Evolutionary conservation across 2,797 vertebrate species (phyloP), one percentile per base, ranked within the genome.

Genomic region (Ctenopoma kingsleyae): DNA sequence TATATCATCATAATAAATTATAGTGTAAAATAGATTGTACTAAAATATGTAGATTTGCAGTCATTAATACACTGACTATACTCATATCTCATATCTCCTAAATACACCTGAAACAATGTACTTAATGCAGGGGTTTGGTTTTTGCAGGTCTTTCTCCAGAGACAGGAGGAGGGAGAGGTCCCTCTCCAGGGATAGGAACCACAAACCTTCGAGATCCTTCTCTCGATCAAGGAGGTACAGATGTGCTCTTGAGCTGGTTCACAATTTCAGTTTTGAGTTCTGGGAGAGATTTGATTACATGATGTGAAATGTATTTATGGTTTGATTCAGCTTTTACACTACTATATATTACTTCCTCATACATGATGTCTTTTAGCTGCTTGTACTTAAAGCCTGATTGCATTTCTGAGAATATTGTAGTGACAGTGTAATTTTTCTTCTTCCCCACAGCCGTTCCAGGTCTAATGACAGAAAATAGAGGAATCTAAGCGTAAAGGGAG

Each of bases 81-180:
- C 25, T 1, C 10, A 35, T 35, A 35, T 23, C 13, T 35, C 2
- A 6, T 11, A 23, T 41, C 2, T 8, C 1, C 30, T 32, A 32
- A 20, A 1, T 32, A 32, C 3, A 3, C 30, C 30, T 32, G 10
- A 36, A 63, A 43, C 15, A 6, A 16, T 11, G 10, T 36, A 36
- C 35, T 17, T 41, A 55, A 49, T 51, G 55, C 19, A 52, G 5
- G 74, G 36, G 13, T 63, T 62, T 76, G 32, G 10, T 6, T 58
- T 68, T 70, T 62, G 8, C 81, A 99, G 98, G 93, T 99, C 98
- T 91, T 95, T 98, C 87, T 99, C 98, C 82, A 97, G 97, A 95
- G 98, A 99, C 86, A 96, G 98, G 86, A 98, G 96, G 87, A 97
- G 97, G 96, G 98, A 99, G 87, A 95, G 97, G 80, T 99, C 98